Evolutionary conservation across 2,888 invertebrate species (phyloP), one percentile per base, ranked within the genome.

Genomic region (Resseliella maxima): DNA sequence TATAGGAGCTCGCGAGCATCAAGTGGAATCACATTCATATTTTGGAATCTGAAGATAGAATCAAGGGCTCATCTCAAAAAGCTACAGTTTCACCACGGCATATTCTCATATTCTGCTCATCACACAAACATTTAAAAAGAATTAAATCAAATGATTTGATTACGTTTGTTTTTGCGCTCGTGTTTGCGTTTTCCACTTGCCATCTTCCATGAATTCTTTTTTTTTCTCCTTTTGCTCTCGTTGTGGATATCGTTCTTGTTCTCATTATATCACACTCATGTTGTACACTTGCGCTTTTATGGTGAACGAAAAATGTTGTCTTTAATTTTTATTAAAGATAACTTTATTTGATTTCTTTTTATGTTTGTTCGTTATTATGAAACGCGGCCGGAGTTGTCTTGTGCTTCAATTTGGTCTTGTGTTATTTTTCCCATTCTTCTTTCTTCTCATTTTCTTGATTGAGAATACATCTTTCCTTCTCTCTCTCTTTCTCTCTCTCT

Each of bases 101-200:
- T 72, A 72, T 72, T 72, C 18, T 3, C 72, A 59, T 72, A 6
- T 72, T 72, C 72, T 72, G 27, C 72, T 72, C 72, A 72, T 31
- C 27, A 72, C 31, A 15, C 72, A 72, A 72, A 72, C 72, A 72
- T 72, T 72, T 31, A 72, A 72, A 72, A 72, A 72, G 72, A 72
- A 72, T 72, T 72, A 27, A 72, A 72, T 72, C 72, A 72, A 31
- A 72, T 72, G 72, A 72, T 72, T 72, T 72, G 72, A 72, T 72
- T 72, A 72, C 27, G 18, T 31, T 31, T 72, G 31, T 27, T 72
- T 35, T 31, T 31, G 72, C 12, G 72, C 72, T 12, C 31, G 15
- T 72, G 72, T 72, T 72, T 72, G 72, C 31, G 31, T 59, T 59
- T 3, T 3, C 15, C 15, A 50, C 6, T 2, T 15, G 15, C n/a